Evolutionary conservation across 2,113 vertebrate species (phyloP).

Genomic region (Enhydra lutris): DNA sequence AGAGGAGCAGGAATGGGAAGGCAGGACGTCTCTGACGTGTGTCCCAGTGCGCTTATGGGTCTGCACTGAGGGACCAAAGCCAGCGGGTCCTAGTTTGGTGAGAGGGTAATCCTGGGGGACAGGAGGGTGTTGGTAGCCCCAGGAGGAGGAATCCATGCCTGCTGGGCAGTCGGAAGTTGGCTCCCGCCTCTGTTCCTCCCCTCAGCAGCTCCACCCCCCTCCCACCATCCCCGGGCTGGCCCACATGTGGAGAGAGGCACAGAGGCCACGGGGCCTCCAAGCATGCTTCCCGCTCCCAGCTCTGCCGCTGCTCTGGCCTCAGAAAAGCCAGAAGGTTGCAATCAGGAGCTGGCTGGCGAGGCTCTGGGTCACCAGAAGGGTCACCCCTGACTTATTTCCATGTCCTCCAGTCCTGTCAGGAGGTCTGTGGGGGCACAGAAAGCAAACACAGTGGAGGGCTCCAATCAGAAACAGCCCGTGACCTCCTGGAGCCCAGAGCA

Average conservation of each 20-base stretch:
- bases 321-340: conserved; percentile 79
- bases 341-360: conserved; percentile 76
- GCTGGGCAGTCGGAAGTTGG: not conserved
- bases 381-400: conserved; percentile 76
- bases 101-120: rapidly evolving
- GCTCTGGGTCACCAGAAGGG: conserved; percentile 81
- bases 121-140: too few relatives aligned
- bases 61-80: not conserved
- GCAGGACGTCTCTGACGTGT: not conserved
- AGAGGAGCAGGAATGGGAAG: not conserved
- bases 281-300: not conserved
- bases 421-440: conserved; percentile 79
- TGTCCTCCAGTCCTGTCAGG: conserved; percentile 76
- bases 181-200: not conserved
- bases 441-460: conserved; percentile 77
- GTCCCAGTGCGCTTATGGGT: too few relatives aligned
- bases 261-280: not conserved
- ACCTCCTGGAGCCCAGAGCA: conserved; percentile 75
- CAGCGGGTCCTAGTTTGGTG: not conserved
- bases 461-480: conserved; percentile 77
- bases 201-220: rapidly evolving
- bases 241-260: not conserved
- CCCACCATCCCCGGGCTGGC: not conserved
- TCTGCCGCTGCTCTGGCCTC: not conserved
- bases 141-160: not conserved